Conservation (phyloP, 1,140 invertebrate species). For the Danaus plexippus region DNA sequence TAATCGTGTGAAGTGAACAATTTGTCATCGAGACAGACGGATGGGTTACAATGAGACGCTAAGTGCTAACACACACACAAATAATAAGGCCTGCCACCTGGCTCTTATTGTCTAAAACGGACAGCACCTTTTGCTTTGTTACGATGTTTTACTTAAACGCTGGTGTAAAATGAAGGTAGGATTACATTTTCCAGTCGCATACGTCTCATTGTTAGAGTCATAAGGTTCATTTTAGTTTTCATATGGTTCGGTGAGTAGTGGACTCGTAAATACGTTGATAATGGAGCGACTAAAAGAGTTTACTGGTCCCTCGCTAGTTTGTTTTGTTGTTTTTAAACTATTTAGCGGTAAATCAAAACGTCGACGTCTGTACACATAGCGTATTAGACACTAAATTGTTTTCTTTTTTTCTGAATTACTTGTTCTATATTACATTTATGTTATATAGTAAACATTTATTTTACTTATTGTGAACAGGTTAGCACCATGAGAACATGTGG, state of each 20-base stretch:
- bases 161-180: conserved; percentile 14
- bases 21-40: conserved; percentile 24
- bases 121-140: conserved; percentile 17
- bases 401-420: too few relatives aligned
- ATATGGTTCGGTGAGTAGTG: neutral
- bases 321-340: conserved; percentile 16
- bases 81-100: conserved; percentile 8
- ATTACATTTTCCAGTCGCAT: neutral
- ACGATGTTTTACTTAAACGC: conserved; percentile 16
- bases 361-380: too few relatives aligned
- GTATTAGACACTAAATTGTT: too few relatives aligned
- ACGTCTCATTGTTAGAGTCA: neutral
- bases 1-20: conserved; percentile 19
- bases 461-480: too few relatives aligned
- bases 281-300: conserved; percentile 20
- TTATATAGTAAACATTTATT: too few relatives aligned
- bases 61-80: conserved; percentile 15
- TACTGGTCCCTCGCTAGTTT: conserved; percentile 13
- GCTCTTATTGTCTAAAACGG: conserved; percentile 8
- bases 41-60: conserved; percentile 18
- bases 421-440: too few relatives aligned
- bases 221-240: conserved; percentile 4
- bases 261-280: conserved; percentile 14
- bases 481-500: too few relatives aligned
- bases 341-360: conserved; percentile 10